Percentiles rank a stretch among this genome's conserved stretches.
phyloP scores from a whole-genome alignment of 2,888 invertebrate genomes.

The Ptychoptera albimana region DNA sequence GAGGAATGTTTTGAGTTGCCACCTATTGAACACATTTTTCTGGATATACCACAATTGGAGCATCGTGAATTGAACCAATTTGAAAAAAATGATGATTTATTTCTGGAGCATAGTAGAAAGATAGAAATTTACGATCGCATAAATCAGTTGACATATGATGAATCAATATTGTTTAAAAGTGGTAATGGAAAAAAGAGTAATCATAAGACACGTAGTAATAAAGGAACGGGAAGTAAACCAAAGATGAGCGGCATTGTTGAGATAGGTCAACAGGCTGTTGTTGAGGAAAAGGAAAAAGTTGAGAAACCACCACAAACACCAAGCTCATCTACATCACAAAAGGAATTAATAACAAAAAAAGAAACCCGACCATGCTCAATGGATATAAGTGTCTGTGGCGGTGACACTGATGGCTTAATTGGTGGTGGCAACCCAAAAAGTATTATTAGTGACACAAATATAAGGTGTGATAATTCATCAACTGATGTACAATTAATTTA shows the following conservation, averaged over 20 bases:
- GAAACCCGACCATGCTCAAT: conserved; percentile 29
- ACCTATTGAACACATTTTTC: conserved; percentile 36
- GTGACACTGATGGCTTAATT: conserved; percentile 13
- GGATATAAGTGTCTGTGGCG: conserved; percentile 31
- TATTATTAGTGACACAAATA: no score
- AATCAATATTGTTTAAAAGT: conserved; percentile 49
- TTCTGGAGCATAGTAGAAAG: conserved; percentile 29
- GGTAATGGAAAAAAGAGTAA: conserved; percentile 23
- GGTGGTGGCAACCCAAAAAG: background rate
- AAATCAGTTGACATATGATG: conserved; percentile 54
- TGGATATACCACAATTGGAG: conserved; percentile 23
- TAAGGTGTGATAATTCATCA: no score
- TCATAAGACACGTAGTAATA: conserved; percentile 10
- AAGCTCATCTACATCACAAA: background rate
- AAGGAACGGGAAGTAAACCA: conserved; percentile 6
- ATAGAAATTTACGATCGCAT: conserved; percentile 53
- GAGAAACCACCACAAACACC: background rate
- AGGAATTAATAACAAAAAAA: background rate
- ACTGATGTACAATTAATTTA: no score
- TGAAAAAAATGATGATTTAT: conserved; percentile 6
- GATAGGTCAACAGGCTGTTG: conserved; percentile 18
- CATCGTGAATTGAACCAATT: background rate
- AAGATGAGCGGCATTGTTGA: conserved; percentile 22
- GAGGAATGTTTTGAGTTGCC: conserved; percentile 64
- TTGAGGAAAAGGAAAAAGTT: conserved; percentile 4